Conservation (phyloP, 1,140 invertebrate species). For the Drosophila lini region DNA sequence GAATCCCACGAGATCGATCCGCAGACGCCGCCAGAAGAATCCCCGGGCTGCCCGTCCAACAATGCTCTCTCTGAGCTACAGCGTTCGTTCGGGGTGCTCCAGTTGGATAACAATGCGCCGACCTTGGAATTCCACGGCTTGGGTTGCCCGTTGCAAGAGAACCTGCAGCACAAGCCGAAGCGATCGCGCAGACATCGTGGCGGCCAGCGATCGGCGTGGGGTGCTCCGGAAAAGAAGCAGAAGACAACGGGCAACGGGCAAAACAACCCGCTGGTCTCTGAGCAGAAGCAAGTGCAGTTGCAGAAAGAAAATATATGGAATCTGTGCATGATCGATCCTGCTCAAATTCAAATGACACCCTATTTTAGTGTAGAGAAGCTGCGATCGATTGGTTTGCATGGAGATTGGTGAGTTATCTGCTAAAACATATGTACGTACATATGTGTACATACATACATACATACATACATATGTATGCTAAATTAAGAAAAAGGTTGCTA, state of each 20-base stretch:
- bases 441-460: not conserved
- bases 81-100: constrained; percentile 22
- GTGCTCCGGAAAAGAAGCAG: constrained; percentile 27
- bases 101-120: constrained; percentile 22
- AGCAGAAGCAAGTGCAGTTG: constrained; percentile 29
- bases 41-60: not conserved
- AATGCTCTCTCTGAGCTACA: constrained; percentile 37
- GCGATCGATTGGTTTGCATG: not conserved
- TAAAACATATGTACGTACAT: too few relatives aligned
- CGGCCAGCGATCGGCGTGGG: not conserved
- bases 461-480: not conserved
- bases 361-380: constrained; percentile 3
- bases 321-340: not conserved
- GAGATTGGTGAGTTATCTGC: constrained; percentile 38
- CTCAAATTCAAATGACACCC: not conserved
- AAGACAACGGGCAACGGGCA: not conserved
- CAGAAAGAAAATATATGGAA: constrained; percentile 52
- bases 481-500: not conserved
- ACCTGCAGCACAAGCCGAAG: not conserved
- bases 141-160: constrained; percentile 23
- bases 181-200: not conserved
- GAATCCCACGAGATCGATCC: constrained; percentile 17
- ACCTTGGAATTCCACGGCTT: constrained; percentile 55
- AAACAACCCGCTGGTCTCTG: constrained; percentile 4
- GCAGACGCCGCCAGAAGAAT: not conserved